phyloP scores from a whole-genome alignment of 2,797 vertebrate species.

The Euphonia xanthogaster region DNA sequence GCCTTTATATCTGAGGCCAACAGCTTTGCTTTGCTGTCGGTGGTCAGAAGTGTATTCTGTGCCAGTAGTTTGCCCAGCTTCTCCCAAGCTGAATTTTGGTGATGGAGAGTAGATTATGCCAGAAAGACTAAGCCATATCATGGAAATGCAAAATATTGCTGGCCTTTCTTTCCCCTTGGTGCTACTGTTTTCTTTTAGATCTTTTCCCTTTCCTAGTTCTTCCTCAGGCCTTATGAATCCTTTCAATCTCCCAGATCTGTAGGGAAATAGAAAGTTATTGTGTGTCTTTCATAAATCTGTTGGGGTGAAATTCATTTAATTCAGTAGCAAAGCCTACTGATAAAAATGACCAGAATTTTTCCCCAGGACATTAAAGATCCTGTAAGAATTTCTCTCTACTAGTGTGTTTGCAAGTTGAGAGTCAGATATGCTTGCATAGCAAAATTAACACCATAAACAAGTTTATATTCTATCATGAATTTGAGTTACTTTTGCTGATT shows the following conservation, averaged over 20 bases:
- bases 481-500: not conserved
- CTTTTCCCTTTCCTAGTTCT: not conserved
- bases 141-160: not conserved
- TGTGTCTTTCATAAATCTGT: not conserved
- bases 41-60: not conserved
- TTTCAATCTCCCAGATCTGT: not conserved
- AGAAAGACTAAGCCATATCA: not conserved
- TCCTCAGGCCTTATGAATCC: not conserved
- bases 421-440: not conserved
- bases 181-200: not conserved
- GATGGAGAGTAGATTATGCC: not conserved
- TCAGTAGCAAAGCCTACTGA: not conserved
- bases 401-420: not conserved
- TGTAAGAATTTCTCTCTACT: not conserved
- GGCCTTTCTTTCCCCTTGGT: not conserved
- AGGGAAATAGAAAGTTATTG: constrained; percentile 9
- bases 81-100: not conserved
- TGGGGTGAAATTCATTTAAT: constrained; percentile 6
- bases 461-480: not conserved
- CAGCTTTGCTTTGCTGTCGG: not conserved
- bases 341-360: not conserved
- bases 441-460: constrained; percentile 40
- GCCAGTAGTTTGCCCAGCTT: not conserved
- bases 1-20: not conserved
- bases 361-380: not conserved